phyloP scores from a whole-genome alignment of 2,797 vertebrate species.

The Sciaenops ocellatus region DNA sequence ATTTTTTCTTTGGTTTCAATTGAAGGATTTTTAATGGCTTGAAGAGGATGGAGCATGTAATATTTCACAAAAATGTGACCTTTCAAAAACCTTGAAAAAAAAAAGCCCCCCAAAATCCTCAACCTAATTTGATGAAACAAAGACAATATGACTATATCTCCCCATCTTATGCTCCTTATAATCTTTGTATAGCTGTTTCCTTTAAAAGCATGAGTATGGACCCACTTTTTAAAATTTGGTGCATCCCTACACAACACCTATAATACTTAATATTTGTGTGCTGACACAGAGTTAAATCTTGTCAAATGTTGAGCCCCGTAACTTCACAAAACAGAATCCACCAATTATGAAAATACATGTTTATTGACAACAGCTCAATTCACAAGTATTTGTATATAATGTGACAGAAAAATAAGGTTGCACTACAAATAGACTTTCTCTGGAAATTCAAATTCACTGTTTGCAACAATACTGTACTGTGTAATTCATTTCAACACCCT shows the following conservation, averaged over 20 bases:
- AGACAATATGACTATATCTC: too few species aligned
- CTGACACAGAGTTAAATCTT: background rate
- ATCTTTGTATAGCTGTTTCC: too few species aligned
- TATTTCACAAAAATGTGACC: too few species aligned
- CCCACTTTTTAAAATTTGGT: background rate
- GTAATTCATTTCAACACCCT: slow-evolving; percentile 4
- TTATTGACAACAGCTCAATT: slow-evolving; percentile 55
- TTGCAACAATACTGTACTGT: slow-evolving; percentile 19
- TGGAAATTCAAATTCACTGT: slow-evolving; percentile 23
- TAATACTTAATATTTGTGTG: background rate
- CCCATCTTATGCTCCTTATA: too few species aligned
- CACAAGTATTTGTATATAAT: background rate
- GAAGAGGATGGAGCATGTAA: too few species aligned
- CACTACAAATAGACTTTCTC: slow-evolving; percentile 26
- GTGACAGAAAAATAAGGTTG: slow-evolving; percentile 42
- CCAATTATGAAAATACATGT: slow-evolving; percentile 61
- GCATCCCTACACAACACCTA: background rate
- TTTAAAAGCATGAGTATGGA: background rate
- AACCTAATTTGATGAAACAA: too few species aligned
- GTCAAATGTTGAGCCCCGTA: background rate
- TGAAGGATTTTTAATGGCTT: too few species aligned
- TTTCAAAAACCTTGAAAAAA: too few species aligned
- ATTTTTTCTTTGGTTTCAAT: too few species aligned
- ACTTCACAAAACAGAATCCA: background rate
- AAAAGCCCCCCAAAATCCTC: too few species aligned